These are phyloP conservation scores for Amblyopsis rosae DNA, from an alignment of 2,113 vertebrate genomes.

Conservation along the genomic window DNA sequence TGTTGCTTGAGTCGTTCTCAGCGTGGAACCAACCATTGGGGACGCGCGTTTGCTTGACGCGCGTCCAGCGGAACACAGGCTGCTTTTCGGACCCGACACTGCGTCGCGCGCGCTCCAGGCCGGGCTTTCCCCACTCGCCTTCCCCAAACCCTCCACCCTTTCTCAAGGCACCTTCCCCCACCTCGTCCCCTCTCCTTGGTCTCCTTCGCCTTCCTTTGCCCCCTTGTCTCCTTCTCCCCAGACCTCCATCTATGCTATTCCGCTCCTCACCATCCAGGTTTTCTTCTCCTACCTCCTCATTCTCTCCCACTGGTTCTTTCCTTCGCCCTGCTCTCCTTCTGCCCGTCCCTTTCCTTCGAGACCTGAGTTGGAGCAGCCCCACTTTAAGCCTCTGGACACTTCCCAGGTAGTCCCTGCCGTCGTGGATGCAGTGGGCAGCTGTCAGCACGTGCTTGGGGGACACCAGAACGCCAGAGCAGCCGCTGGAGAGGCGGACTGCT, in stretches of 20 bases:
- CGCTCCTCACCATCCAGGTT: conserved; percentile 33
- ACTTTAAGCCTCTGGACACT: conserved; percentile 80
- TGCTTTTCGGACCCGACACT: conserved; percentile 45
- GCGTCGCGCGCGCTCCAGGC: conserved; percentile 33
- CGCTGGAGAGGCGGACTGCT: conserved; percentile 87
- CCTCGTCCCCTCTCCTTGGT: conserved; percentile 5
- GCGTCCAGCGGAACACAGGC: conserved; percentile 88
- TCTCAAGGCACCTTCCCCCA: conserved; percentile 7
- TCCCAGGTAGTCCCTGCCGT: conserved; percentile 83
- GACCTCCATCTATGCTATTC: conserved; percentile 24
- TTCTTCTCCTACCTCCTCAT: not conserved
- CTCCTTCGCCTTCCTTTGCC: conserved; percentile 28
- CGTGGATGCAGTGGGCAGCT: conserved; percentile 89
- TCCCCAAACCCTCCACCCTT: not conserved
- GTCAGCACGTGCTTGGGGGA: conserved; percentile 88
- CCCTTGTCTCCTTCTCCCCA: not conserved
- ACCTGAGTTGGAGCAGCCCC: conserved; percentile 82
- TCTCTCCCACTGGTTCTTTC: conserved; percentile 17
- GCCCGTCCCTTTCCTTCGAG: conserved; percentile 57
- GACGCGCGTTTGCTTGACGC: conserved; percentile 83
- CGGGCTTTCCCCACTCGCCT: conserved; percentile 30
- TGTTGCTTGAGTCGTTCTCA: conserved; percentile 45
- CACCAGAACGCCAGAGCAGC: conserved; percentile 88
- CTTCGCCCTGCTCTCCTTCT: conserved; percentile 29
- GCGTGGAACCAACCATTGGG: conserved; percentile 86